Evolutionary conservation across 2,113 vertebrate species (phyloP), one percentile per base, ranked within the genome.

Genomic region (Arizona elegans): DNA sequence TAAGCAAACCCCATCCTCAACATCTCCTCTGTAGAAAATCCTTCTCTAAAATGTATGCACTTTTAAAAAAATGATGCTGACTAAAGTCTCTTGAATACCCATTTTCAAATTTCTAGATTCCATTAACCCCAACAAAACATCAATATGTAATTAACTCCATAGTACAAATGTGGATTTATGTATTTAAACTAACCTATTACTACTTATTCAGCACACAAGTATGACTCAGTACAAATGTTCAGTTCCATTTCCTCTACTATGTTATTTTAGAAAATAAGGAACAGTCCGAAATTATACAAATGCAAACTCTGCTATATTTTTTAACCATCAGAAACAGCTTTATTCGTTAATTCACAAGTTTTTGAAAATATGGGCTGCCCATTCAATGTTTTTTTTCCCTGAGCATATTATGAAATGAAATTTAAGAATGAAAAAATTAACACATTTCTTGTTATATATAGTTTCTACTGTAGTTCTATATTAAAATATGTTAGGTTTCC

Each of bases 201-300:
- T 95, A 96, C 96, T 94, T 96, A 96, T 96, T 96, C 94, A 95
- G 95, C 94, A 95, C 95, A 93, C 87, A 52, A 90, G 59, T 92
- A 91, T 98, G 98, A 98, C 96, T 98, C 98, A 98, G 92, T 92
- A 96, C 90, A 97, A 96, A 96, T 98, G 95, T 94, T 98, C 97
- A 97, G 96, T 98, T 97, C 97, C 92, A 97, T 97, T 97, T 98
- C 97, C 97, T 96, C 97, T 98, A 96, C 95, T 94, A 96, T 92
- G 94, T 96, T 98, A 97, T 98, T 97, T 97, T 96, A 97, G 95
- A 95, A 91, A 95, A 92, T 96, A 94, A 95, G 96, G 96, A 96
- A 90, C 91, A 95, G 96, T 96, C 96, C 96, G 96, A 98, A 97
- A 98, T 96, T 97, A 96, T 94, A 96, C 97, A 95, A 97, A 93